Conservation (phyloP, 2,113 vertebrate species). For the Patagioenas fasciata region DNA sequence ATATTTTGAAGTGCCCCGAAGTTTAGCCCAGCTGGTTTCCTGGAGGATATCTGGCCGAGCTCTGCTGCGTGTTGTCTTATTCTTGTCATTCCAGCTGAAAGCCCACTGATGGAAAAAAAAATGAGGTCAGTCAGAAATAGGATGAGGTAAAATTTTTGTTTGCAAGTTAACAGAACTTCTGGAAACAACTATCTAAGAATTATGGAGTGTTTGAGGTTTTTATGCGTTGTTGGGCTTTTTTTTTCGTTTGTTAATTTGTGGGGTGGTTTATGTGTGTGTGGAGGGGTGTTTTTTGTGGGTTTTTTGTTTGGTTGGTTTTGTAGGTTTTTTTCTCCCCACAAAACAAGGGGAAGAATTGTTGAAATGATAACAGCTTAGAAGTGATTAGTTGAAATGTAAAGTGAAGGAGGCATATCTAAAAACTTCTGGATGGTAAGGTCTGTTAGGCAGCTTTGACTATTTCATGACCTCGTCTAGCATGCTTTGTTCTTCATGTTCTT, state of each 20-base stretch:
- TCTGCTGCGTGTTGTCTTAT: background rate
- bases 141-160: background rate
- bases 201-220: background rate
- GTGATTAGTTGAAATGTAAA: background rate
- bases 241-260: background rate
- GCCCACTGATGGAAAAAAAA: background rate
- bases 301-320: background rate
- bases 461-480: background rate
- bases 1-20: background rate
- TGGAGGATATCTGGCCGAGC: background rate
- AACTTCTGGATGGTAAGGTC: background rate
- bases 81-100: background rate
- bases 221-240: background rate
- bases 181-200: background rate
- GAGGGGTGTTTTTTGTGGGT: background rate
- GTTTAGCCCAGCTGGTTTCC: background rate
- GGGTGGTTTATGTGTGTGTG: too few relatives aligned
- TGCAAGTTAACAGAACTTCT: background rate
- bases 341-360: background rate
- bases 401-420: background rate
- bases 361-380: background rate
- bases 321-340: background rate
- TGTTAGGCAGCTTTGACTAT: background rate
- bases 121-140: background rate
- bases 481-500: background rate